Evolutionary conservation across 2,797 vertebrate species (phyloP), one percentile per base, ranked within the genome.

Genomic region (Notolepis coatsorum): DNA sequence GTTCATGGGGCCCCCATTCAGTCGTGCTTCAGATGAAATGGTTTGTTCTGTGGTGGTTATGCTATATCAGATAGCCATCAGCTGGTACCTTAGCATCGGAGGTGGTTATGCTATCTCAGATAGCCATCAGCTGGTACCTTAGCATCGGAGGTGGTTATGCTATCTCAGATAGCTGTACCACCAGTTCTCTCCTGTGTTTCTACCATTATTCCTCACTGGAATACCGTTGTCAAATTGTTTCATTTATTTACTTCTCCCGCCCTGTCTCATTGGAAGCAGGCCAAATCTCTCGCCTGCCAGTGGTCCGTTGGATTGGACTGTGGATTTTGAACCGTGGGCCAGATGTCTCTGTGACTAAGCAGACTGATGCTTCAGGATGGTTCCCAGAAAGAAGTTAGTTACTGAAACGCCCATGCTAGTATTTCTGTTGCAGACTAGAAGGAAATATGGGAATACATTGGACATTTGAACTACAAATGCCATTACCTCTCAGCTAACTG

Each of bases 401-500:
- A 38, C 39, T 33, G 6, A 63, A 62, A 59, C 38, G 30, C 31
- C 18, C 7, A 31, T 23, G 25, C 3, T 24, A 74, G 58, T 59
- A 72, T 51, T 70, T 64, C 18, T 49, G 4, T 27, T 31, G 17
- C 17, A 49, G 28, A 18, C 65, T 60, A 65, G 5, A 65, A 28
- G 45, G 25, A 5, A 51, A 21, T 13, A n/a, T n/a, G 4, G 17
- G 7, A 28, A 13, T 3, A 33, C 7, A 31, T 18, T 9, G 8
- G 8, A 50, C 9, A 33, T 52, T 47, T n/a, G n/a, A n/a, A n/a
- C n/a, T n/a, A n/a, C n/a, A n/a, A n/a, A n/a, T n/a, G n/a, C n/a
- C n/a, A n/a, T n/a, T n/a, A n/a, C n/a, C n/a, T n/a, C n/a, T n/a
- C n/a, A n/a, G n/a, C n/a, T n/a, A n/a, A n/a, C n/a, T n/a, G n/a